These are phyloP conservation scores for Aselliscus stoliczkanus DNA, from an alignment of 2,797 vertebrate species.

Conservation along the genomic window DNA sequence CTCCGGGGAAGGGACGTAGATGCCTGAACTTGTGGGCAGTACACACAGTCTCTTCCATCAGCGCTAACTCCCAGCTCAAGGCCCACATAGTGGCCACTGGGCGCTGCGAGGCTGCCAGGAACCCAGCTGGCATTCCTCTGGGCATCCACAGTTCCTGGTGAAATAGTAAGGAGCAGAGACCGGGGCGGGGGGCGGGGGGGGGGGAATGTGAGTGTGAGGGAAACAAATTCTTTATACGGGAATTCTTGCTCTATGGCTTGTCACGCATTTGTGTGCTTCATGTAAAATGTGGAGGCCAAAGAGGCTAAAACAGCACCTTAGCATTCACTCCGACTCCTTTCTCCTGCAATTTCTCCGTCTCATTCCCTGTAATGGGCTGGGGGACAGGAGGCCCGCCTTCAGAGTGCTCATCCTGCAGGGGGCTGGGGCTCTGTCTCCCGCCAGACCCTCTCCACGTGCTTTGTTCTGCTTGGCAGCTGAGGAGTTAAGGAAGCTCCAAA, in stretches of 20 bases:
- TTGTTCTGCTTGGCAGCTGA: background rate
- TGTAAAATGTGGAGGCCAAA: background rate
- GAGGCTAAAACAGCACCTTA: background rate
- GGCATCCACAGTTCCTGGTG: background rate
- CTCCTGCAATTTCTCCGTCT: background rate
- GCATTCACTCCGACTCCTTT: background rate
- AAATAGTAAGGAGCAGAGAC: background rate
- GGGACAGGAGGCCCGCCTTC: background rate
- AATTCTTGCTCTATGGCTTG: background rate
- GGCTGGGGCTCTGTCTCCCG: background rate
- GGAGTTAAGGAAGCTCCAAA: background rate
- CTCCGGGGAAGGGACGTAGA: background rate
- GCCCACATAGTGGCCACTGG: background rate
- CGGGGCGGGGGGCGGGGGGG: too few species aligned
- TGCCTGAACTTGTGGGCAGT: background rate
- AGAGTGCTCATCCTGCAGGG: background rate
- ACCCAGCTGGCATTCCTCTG: background rate
- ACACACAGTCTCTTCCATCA: background rate
- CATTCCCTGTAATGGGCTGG: fast-evolving
- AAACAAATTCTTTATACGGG: background rate
- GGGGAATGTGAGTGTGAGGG: background rate
- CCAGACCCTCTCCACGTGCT: background rate
- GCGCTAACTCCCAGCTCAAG: background rate
- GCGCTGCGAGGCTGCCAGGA: background rate
- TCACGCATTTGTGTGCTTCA: background rate